Percentiles rank a stretch among this genome's conserved stretches.
Evolutionary conservation across 2,888 invertebrate genomes (phyloP).

Genomic region (Macaria liturata): DNA sequence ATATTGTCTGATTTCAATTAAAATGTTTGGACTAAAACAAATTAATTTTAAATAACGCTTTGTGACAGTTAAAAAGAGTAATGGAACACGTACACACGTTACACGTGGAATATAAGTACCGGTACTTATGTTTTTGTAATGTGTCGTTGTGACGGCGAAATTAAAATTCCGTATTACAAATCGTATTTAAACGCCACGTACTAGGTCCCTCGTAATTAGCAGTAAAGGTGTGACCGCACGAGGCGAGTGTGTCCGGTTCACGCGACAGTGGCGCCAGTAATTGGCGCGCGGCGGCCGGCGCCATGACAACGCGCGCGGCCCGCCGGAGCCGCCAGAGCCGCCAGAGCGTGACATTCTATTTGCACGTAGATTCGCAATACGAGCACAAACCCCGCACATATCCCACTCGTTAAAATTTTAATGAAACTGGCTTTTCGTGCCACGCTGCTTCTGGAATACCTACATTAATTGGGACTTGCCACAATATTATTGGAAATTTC

Average conservation of each 20-base stretch:
- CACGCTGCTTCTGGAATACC: constrained; percentile 6
- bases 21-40: too few relatives aligned
- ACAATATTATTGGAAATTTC: constrained; percentile 5
- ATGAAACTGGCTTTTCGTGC: constrained; percentile 9
- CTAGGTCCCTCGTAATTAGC: constrained; percentile 5
- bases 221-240: constrained; percentile 15
- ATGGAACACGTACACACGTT: too few relatives aligned
- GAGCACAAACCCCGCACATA: constrained; percentile 14
- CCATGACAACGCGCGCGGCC: constrained; percentile 34
- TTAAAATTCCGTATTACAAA: too few relatives aligned
- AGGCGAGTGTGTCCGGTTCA: constrained; percentile 10
- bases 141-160: background rate
- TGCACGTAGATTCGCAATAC: constrained; percentile 15
- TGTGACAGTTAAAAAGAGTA: too few relatives aligned
- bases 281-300: constrained; percentile 35
- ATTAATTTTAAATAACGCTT: too few relatives aligned
- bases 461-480: constrained; percentile 15
- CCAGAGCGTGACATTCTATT: constrained; percentile 30
- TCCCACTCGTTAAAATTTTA: constrained; percentile 17
- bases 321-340: constrained; percentile 19
- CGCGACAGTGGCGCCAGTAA: constrained; percentile 39
- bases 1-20: too few relatives aligned
- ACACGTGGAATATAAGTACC: too few relatives aligned
- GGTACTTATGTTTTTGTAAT: background rate
- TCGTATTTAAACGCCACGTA: too few relatives aligned